These are phyloP conservation scores for Drosophila biarmipes DNA, from an alignment of 1,140 invertebrate species.

Conservation along the genomic window DNA sequence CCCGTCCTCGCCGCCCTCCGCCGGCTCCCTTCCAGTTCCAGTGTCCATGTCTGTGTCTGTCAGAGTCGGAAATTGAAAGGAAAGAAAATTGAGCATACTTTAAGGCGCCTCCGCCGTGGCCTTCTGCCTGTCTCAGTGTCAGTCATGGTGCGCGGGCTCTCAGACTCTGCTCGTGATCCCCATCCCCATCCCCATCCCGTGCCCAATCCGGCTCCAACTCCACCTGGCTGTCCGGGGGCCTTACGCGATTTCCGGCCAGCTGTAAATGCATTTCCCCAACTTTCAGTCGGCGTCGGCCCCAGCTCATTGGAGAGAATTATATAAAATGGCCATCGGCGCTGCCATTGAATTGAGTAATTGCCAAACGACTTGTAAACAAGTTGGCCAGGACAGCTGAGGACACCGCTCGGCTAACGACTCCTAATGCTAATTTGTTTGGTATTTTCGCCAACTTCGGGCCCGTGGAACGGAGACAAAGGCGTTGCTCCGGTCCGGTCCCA, in stretches of 20 bases:
- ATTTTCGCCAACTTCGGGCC: slow-evolving; percentile 25
- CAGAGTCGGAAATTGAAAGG: slow-evolving; percentile 67
- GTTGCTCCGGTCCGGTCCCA: not conserved
- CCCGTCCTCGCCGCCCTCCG: not conserved
- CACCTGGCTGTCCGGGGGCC: slow-evolving; percentile 13
- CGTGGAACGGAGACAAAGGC: slow-evolving; percentile 7
- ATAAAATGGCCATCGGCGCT: slow-evolving; percentile 51
- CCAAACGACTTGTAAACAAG: slow-evolving; percentile 75
- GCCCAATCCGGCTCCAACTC: not conserved
- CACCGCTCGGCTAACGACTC: slow-evolving; percentile 33
- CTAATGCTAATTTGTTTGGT: slow-evolving; percentile 66
- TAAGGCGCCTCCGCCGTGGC: slow-evolving; percentile 27
- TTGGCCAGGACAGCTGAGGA: slow-evolving; percentile 27
- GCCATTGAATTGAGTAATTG: slow-evolving; percentile 75
- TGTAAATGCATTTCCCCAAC: slow-evolving; percentile 51
- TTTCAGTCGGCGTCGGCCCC: not conserved
- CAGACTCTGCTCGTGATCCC: not conserved
- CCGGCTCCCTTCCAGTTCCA: not conserved
- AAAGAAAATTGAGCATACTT: slow-evolving; percentile 68
- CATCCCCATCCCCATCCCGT: not conserved
- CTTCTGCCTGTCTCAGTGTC: slow-evolving; percentile 7
- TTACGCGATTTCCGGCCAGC: slow-evolving; percentile 58
- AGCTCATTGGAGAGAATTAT: slow-evolving; percentile 46
- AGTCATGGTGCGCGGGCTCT: not conserved
- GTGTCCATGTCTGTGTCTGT: slow-evolving; percentile 43